Percentiles rank a stretch among this genome's conserved stretches.
phyloP scores from a whole-genome alignment of 1,140 invertebrate species.

The Dreissena rostriformis region DNA sequence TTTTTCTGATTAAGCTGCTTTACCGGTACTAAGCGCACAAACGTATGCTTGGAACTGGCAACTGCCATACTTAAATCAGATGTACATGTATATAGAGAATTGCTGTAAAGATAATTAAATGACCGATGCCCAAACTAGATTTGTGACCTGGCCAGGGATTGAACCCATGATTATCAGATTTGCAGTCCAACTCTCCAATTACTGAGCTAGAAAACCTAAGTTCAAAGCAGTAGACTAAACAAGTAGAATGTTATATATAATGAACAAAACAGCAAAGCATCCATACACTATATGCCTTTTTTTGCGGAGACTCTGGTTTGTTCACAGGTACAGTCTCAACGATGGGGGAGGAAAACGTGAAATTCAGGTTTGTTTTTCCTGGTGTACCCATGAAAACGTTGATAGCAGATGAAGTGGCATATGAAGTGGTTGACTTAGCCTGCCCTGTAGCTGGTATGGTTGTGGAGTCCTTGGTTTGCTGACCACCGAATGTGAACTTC shows the following conservation, averaged over 20 bases:
- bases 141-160: too few relatives aligned
- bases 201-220: neutral
- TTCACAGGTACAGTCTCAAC: slow-evolving; percentile 45
- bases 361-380: slow-evolving; percentile 49
- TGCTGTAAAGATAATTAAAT: too few relatives aligned
- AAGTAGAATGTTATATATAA: too few relatives aligned
- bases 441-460: too few relatives aligned
- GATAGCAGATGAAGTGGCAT: slow-evolving; percentile 9
- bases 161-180: neutral
- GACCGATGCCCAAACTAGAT: too few relatives aligned
- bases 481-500: slow-evolving; percentile 49
- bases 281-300: slow-evolving; percentile 20
- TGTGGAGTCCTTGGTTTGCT: too few relatives aligned
- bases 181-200: neutral
- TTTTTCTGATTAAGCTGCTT: too few relatives aligned
- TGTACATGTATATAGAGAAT: too few relatives aligned
- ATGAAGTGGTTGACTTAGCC: too few relatives aligned
- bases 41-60: too few relatives aligned
- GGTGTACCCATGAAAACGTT: neutral
- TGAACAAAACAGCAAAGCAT: neutral
- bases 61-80: too few relatives aligned
- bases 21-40: too few relatives aligned
- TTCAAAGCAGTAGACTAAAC: neutral
- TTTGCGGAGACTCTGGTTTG: slow-evolving; percentile 28
- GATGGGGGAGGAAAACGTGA: slow-evolving; percentile 71